A percentile compares a stretch with the other conserved stretches of the same genome.
phyloP scores from a whole-genome alignment of 1,140 invertebrate species.

The Chelonus insularis region DNA sequence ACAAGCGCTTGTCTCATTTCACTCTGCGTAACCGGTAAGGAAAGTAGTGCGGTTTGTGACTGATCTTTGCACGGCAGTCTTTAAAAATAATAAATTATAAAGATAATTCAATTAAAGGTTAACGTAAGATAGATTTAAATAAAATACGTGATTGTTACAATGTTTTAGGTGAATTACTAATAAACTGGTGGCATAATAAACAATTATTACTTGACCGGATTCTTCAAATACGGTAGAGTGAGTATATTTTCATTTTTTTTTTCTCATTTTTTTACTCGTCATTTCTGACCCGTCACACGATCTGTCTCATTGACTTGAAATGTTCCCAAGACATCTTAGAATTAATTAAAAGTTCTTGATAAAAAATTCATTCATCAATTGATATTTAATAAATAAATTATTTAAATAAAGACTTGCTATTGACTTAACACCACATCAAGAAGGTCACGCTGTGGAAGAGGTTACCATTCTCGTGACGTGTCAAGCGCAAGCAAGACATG shows the following conservation, averaged over 20 bases:
- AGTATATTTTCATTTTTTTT: constrained; percentile 36
- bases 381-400: neutral
- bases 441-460: constrained; percentile 38
- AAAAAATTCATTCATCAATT: neutral
- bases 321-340: neutral
- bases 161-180: constrained; percentile 52
- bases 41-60: constrained; percentile 37
- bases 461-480: constrained; percentile 58
- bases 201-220: constrained; percentile 48
- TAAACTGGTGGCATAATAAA: constrained; percentile 54
- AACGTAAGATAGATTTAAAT: constrained; percentile 10
- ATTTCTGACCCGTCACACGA: neutral
- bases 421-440: neutral
- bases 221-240: constrained; percentile 54
- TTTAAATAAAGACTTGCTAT: neutral
- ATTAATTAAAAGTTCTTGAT: neutral
- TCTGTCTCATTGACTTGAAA: constrained; percentile 1
- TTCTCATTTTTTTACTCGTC: constrained; percentile 20
- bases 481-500: constrained; percentile 42
- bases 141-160: constrained; percentile 36
- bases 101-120: constrained; percentile 39
- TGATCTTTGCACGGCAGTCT: neutral
- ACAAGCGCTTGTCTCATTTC: constrained; percentile 18
- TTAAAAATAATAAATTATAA: constrained; percentile 2
- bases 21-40: constrained; percentile 52